These are phyloP conservation scores for Scotopteryx bipunctaria DNA, from an alignment of 2,888 invertebrate genomes.

Conservation along the genomic window DNA sequence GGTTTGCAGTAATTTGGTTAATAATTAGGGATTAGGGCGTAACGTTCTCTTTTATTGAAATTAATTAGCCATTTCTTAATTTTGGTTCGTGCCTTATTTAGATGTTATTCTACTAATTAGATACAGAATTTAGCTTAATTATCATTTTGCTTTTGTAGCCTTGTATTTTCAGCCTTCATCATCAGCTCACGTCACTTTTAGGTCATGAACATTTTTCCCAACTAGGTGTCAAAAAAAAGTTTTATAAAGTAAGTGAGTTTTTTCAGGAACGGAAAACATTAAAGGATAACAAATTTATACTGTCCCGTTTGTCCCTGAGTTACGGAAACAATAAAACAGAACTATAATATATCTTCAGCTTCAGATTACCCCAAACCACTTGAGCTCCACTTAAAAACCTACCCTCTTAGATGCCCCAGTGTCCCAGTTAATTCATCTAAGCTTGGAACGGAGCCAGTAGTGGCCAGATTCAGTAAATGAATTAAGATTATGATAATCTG, in stretches of 20 bases:
- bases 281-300: too few relatives aligned
- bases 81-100: constrained; percentile 50
- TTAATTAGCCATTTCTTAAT: constrained; percentile 54
- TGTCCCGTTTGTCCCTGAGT: too few relatives aligned
- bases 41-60: constrained; percentile 54
- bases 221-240: too few relatives aligned
- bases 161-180: too few relatives aligned
- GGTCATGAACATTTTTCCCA: too few relatives aligned
- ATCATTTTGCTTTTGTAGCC: neutral
- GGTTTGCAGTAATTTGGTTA: constrained; percentile 25
- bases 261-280: too few relatives aligned
- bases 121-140: constrained; percentile 3
- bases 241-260: too few relatives aligned
- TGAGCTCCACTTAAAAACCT: constrained; percentile 1
- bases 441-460: constrained; percentile 14
- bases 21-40: constrained; percentile 49
- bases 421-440: constrained; percentile 9
- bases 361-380: constrained; percentile 8
- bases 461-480: constrained; percentile 2
- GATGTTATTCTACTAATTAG: constrained; percentile 19
- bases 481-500: constrained; percentile 12
- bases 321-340: neutral
- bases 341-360: neutral
- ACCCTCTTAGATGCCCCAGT: constrained; percentile 1
- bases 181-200: too few relatives aligned